Base-by-base conservation (phyloP, 1,140 invertebrate genomes). In the Drosophila melanica region DNA sequence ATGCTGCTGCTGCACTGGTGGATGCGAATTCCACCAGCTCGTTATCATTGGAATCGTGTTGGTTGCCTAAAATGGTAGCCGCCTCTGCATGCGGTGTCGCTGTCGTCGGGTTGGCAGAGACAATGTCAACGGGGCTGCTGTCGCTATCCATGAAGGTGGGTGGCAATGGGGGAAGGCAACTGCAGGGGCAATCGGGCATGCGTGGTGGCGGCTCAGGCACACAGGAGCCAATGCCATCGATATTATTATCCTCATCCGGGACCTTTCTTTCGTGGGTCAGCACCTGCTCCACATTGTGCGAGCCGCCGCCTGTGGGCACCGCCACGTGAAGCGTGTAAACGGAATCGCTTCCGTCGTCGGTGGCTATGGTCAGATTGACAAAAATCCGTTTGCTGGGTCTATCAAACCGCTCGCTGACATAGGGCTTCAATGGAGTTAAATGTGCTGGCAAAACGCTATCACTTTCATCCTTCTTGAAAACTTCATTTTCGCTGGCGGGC, bases 281-380 rank as follows among this genome's bases (percentile, higher is more conserved):
- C 30, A 89, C 64, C 54, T 92, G 80, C 53, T 92, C 81, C 20
- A 90, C 39, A 64, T 64, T 73, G 33, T 86, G 81, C 0, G 79
- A 23, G 33, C 81, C 81, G 4, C 62, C 79, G 16, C 82, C 90
- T 0, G 76, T 80, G 16, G 91, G 91, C 27, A 92, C 85, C 6
- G 86, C 85, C 16, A 92, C 91, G 59, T 92, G 91, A 9, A 92
- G 58, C 0, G 87, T 91, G 55, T 92, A 92, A n/a, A 92, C 58
- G n/a, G 81, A 90, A 55, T 84, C 90, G 30, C 67, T 81, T 23
- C 75, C 91, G 55, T 81, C 85, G 59, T 90, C 91, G 4, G 91
- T 92, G 39, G 84, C 91, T 23, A 92, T 92, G 6, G 91, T 91
- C 45, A 92, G 50, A 69, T 92, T 92, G 2, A 92, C 75, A 33